Percentiles rank a stretch among this genome's conserved stretches.
Evolutionary conservation across 2,888 invertebrate species (phyloP).

Genomic region (Cataglyphis rosenhaueri): DNA sequence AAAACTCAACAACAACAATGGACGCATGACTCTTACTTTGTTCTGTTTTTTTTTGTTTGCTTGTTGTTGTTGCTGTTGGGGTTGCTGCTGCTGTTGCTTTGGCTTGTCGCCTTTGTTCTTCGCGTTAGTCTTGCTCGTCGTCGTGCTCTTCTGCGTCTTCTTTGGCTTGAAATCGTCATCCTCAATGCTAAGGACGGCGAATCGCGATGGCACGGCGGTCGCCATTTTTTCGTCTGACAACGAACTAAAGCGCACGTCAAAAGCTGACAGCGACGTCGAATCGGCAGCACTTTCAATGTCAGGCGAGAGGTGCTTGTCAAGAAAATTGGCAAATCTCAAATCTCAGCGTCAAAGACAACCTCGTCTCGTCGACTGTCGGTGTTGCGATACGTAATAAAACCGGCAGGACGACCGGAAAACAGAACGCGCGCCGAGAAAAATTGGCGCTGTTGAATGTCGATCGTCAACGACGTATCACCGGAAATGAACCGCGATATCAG

Average conservation of each 20-base stretch:
- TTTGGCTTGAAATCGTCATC: slow-evolving; percentile 88
- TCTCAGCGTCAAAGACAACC: neutral
- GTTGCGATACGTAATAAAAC: neutral
- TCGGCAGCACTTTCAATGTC: slow-evolving; percentile 66
- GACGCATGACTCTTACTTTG: slow-evolving; percentile 74
- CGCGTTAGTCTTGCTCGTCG: slow-evolving; percentile 70
- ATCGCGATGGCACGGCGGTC: slow-evolving; percentile 90
- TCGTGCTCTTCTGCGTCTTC: slow-evolving; percentile 85
- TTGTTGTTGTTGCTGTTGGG: slow-evolving; percentile 75
- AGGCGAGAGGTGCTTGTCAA: neutral
- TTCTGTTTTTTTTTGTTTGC: slow-evolving; percentile 81
- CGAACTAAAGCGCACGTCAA: slow-evolving; percentile 42
- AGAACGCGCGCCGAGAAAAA: slow-evolving; percentile 61
- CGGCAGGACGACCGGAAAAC: slow-evolving; percentile 14
- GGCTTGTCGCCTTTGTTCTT: slow-evolving; percentile 82
- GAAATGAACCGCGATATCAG: slow-evolving; percentile 68
- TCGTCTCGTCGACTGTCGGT: neutral
- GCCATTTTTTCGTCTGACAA: slow-evolving; percentile 86
- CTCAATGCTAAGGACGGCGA: slow-evolving; percentile 91
- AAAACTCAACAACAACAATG: slow-evolving; percentile 57
- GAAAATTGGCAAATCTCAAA: neutral
- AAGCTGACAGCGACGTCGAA: slow-evolving; percentile 59
- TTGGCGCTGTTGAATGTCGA: slow-evolving; percentile 63
- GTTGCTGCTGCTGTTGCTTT: slow-evolving; percentile 75
- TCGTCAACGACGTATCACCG: slow-evolving; percentile 68